These are phyloP conservation scores for Spilogale gracilis DNA, from an alignment of 2,113 vertebrate genomes.

Conservation along the genomic window DNA sequence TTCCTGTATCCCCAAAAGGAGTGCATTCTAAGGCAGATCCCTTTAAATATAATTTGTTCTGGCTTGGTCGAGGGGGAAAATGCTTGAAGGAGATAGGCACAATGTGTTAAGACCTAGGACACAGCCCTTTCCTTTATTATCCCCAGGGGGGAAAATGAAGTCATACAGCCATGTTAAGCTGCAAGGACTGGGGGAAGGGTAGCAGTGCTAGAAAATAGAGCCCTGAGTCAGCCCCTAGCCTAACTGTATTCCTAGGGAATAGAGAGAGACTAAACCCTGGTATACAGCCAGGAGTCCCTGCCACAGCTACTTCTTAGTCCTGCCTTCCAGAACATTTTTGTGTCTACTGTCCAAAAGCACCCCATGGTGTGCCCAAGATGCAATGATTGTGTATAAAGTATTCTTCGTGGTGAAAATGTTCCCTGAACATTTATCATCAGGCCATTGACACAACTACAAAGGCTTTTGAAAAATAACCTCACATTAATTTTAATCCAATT, in stretches of 20 bases:
- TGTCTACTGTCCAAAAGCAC: neutral
- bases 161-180: neutral
- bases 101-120: neutral
- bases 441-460: conserved; percentile 44
- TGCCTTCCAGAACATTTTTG: neutral
- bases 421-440: neutral
- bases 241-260: neutral
- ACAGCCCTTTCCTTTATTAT: neutral
- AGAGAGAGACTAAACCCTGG: neutral
- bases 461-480: conserved; percentile 61
- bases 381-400: neutral
- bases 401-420: neutral
- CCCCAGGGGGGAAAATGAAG: neutral
- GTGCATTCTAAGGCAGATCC: neutral
- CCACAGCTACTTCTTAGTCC: neutral
- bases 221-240: neutral
- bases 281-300: neutral
- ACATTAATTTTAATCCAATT: conserved; percentile 68
- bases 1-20: neutral
- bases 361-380: neutral
- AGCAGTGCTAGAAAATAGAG: neutral
- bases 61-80: neutral
- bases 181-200: neutral
- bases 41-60: conserved; percentile 2
- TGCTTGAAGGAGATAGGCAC: neutral